Conservation (phyloP, 1,140 invertebrate species). For the Zeugodacus cucurbitae region DNA sequence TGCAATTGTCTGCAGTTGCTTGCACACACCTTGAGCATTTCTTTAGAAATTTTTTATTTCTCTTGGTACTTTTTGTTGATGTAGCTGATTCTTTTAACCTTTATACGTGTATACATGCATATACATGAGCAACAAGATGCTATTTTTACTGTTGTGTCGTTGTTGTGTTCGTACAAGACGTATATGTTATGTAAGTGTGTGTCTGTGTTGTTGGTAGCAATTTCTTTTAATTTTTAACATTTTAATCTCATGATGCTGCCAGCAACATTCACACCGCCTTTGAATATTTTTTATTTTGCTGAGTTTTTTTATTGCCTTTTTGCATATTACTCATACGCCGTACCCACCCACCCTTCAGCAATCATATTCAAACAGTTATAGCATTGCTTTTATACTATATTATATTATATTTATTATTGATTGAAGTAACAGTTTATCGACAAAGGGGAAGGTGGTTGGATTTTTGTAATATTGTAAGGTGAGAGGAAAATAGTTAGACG, state of each 20-base stretch:
- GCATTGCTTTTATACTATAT: too few relatives aligned
- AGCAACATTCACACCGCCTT: background rate
- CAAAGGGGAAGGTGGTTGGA: background rate
- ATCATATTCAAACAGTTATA: too few relatives aligned
- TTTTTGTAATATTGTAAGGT: too few relatives aligned
- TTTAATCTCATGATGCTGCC: conserved; percentile 38
- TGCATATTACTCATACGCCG: background rate
- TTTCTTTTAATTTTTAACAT: conserved; percentile 43
- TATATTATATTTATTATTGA: background rate
- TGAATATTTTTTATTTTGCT: background rate
- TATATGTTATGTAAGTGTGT: background rate
- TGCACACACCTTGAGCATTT: background rate
- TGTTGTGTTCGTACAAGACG: background rate
- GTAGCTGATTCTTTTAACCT: background rate
- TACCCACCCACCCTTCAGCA: too few relatives aligned
- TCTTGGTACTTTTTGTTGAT: background rate
- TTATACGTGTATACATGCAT: background rate
- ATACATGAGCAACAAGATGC: background rate
- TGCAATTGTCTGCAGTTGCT: conserved; percentile 15
- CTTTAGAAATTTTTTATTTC: background rate
- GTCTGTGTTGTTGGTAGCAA: background rate
- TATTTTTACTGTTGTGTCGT: background rate
- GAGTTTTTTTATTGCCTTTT: background rate
- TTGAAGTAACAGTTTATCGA: background rate
- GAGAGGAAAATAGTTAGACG: too few relatives aligned